phyloP scores from a whole-genome alignment of 2,797 vertebrate genomes.

The Channallabes apus region DNA sequence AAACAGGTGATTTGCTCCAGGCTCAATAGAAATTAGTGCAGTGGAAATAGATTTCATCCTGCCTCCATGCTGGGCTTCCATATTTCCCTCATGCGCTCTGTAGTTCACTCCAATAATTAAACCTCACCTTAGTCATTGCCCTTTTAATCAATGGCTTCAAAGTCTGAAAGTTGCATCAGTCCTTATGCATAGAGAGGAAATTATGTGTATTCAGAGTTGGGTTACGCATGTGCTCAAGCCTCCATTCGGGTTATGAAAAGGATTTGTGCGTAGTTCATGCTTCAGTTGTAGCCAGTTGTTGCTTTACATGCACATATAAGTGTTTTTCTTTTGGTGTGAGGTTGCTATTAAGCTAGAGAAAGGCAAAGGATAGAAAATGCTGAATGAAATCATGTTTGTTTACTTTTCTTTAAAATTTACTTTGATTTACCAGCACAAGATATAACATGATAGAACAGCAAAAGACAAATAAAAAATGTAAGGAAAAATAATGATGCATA shows the following conservation, averaged over 20 bases:
- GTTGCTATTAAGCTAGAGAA: neutral
- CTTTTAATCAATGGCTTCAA: neutral
- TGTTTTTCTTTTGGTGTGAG: too few relatives aligned
- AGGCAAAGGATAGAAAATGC: neutral
- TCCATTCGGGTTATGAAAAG: neutral
- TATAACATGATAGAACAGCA: neutral
- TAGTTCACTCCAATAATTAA: constrained; percentile 24
- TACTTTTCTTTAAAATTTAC: neutral
- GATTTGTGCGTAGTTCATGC: neutral
- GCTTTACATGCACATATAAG: too few relatives aligned
- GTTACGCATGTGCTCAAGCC: neutral
- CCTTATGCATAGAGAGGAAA: neutral
- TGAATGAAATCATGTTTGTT: neutral
- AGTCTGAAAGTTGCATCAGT: neutral
- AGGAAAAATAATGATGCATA: neutral
- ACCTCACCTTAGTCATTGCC: neutral
- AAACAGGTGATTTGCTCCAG: constrained; percentile 33
- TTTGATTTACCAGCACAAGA: neutral
- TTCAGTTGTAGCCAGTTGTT: neutral
- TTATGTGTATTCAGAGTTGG: neutral
- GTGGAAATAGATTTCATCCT: constrained; percentile 18
- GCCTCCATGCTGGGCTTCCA: constrained; percentile 2
- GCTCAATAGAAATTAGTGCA: constrained; percentile 22
- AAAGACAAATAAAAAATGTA: neutral
- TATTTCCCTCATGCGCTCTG: constrained; percentile 16